These are phyloP conservation scores for Trematocara variabile DNA, from an alignment of 2,113 vertebrate genomes.

Conservation along the genomic window DNA sequence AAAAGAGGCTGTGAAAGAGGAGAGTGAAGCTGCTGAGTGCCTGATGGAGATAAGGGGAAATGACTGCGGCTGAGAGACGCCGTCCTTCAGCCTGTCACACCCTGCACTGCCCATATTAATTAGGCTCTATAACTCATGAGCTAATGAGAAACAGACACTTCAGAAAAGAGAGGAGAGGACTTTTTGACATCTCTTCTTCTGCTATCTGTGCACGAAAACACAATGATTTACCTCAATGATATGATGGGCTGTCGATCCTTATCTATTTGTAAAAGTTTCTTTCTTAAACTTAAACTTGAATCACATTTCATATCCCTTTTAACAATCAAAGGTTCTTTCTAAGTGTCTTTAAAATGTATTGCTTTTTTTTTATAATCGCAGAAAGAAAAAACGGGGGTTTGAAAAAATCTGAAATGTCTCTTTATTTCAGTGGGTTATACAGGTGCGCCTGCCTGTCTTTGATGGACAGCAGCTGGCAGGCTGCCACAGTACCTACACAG, in stretches of 20 bases:
- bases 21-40: slow-evolving; percentile 26
- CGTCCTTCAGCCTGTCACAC: slow-evolving; percentile 50
- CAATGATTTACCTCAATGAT: background rate
- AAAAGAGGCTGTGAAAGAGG: background rate
- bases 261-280: background rate
- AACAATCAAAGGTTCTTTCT: background rate
- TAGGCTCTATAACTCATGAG: slow-evolving; percentile 16
- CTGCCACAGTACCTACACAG: no score
- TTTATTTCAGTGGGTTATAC: no score
- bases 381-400: no score
- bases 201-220: background rate
- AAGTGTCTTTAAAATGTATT: background rate
- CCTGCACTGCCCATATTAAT: slow-evolving; percentile 40
- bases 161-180: background rate
- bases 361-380: accelerated
- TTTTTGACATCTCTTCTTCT: background rate
- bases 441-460: no score
- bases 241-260: background rate
- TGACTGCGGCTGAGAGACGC: slow-evolving; percentile 27
- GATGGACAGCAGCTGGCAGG: no score
- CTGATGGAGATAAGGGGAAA: slow-evolving; percentile 54
- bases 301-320: background rate
- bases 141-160: slow-evolving; percentile 16
- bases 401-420: no score
- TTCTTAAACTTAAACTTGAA: background rate